Percentiles rank a stretch among this genome's conserved stretches.
Evolutionary conservation across 2,113 vertebrate species (phyloP).

Genomic region (Onychostruthus taczanowskii): DNA sequence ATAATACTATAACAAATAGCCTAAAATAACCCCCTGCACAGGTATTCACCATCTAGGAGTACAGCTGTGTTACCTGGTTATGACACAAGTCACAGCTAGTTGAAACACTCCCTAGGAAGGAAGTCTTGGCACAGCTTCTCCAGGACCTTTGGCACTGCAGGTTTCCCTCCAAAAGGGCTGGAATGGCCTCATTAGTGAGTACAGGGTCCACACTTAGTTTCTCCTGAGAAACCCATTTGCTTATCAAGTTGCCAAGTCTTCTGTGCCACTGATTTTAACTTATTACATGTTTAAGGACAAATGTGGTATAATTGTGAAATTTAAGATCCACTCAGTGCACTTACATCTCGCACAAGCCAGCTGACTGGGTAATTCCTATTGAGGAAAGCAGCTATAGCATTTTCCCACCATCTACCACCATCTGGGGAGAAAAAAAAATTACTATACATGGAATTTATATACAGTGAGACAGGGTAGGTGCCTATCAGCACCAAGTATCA

Average conservation of each 20-base stretch:
- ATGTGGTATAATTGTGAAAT: neutral
- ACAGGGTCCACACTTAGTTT: neutral
- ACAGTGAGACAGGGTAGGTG: neutral
- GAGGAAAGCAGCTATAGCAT: conserved; percentile 82
- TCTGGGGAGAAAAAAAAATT: neutral
- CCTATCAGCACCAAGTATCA: neutral
- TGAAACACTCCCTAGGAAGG: neutral
- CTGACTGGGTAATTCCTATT: conserved; percentile 79
- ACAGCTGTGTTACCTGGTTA: neutral
- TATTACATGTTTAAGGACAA: neutral
- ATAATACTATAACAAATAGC: accelerated
- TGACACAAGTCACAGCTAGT: neutral
- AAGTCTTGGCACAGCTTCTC: neutral
- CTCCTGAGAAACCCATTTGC: neutral
- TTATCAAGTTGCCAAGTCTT: neutral
- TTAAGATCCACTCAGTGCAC: neutral
- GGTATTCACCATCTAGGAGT: neutral
- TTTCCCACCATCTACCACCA: conserved; percentile 86
- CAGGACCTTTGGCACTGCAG: neutral
- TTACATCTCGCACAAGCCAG: conserved; percentile 90
- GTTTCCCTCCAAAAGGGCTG: neutral
- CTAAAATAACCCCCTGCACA: neutral
- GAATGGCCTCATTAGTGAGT: neutral
- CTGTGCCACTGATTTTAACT: neutral
- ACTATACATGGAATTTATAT: neutral